Evolutionary conservation across 2,888 invertebrate genomes (phyloP), one percentile per base, ranked within the genome.

Genomic region (Plebejus argus): DNA sequence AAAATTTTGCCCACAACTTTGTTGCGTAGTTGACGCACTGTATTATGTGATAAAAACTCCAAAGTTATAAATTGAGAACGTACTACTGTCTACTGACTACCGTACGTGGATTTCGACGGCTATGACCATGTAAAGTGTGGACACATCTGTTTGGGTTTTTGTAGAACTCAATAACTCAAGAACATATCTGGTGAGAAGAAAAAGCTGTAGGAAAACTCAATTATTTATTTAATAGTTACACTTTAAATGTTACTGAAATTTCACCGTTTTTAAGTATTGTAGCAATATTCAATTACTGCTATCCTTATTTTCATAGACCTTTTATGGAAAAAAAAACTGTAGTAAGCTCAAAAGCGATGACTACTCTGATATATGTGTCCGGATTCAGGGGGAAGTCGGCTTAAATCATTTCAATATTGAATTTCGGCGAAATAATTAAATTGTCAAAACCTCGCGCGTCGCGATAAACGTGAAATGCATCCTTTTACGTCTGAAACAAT

Each of bases 391-490:
- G 33, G 28, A 66, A 66, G 4, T 53, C 53, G 18, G 15, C 15
- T 28, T 33, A 15, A 66, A 28, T 18, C 15, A 28, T 18, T 28
- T 28, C 18, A 66, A 66, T 28, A 28, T 66, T 66, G 66, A 28
- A 66, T 66, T 66, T 66, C 66, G 18, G 1, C 28, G 66, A 66
- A 28, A 66, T 15, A 66, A 28, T 33, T 28, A 66, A 66, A 15
- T 33, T 33, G 28, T 66, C 18, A 66, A 66, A 66, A 66, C 23
- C 12, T 61, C 20, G 58, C 15, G 56, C 20, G 8, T 58, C 23
- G 61, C 23, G 61, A 61, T 61, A 20, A 61, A 61, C 66, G 66
- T 33, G n/a, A 45, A 72, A 72, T 72, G 72, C 72, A 72, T 72
- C 20, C 39, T 20, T 71, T 72, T 72, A 72, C 45, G 72, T 23